phyloP scores from a whole-genome alignment of 2,113 vertebrate species.

The Cettia cetti region DNA sequence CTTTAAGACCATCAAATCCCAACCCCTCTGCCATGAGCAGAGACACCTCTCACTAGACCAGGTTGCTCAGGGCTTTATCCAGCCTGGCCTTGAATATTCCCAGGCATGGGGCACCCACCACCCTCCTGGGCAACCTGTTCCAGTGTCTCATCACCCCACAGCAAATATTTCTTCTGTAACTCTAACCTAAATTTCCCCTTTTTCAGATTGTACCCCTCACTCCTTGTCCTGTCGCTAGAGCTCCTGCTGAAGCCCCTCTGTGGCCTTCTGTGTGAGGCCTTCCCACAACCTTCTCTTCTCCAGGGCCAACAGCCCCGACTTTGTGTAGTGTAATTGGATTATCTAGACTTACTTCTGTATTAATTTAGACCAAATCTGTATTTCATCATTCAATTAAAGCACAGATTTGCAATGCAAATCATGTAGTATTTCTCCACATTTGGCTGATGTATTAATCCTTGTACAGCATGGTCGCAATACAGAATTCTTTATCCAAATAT shows the following conservation, averaged over 20 bases:
- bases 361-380: background rate
- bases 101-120: background rate
- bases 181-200: too few species aligned
- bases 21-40: fast-evolving
- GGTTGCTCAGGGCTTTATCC: background rate
- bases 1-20: background rate
- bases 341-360: background rate
- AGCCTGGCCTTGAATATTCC: fast-evolving
- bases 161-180: fast-evolving
- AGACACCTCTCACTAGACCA: background rate
- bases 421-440: background rate
- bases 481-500: background rate
- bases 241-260: background rate
- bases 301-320: fast-evolving
- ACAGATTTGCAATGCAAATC: background rate
- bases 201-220: background rate
- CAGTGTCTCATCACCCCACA: background rate
- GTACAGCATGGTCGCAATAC: background rate
- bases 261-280: background rate
- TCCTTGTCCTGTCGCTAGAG: background rate
- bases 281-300: background rate
- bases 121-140: background rate
- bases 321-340: fast-evolving
- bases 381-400: background rate
- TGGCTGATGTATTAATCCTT: background rate